phyloP scores from a whole-genome alignment of 2,888 invertebrate genomes.

The Chymomyza procnemis region DNA sequence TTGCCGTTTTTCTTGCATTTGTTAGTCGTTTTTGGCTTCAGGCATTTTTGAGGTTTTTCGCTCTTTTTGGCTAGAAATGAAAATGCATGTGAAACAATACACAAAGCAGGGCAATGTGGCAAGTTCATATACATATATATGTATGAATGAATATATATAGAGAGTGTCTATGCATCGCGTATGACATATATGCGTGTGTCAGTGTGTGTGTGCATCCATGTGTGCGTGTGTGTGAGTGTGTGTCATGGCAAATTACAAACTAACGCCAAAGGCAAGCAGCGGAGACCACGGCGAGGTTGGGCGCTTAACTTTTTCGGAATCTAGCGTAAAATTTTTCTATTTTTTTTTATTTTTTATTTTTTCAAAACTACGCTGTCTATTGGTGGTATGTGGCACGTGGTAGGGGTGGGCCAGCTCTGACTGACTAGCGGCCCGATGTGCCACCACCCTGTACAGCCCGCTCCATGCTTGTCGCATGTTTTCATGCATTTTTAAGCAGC shows the following conservation, averaged over 20 bases:
- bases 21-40: not conserved
- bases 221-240: not conserved
- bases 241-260: not conserved
- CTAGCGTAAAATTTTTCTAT: not conserved
- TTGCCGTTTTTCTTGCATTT: not conserved
- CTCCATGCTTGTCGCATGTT: slow-evolving; percentile 28
- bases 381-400: not conserved
- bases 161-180: not conserved
- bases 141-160: not conserved
- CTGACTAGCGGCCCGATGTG: not conserved
- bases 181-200: not conserved
- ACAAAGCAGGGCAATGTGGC: not conserved
- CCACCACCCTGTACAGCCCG: not conserved
- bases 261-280: not conserved
- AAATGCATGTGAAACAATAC: not conserved
- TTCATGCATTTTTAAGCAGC: slow-evolving; percentile 64
- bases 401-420: not conserved
- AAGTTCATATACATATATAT: not conserved
- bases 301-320: slow-evolving; percentile 3
- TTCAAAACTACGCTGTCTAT: not conserved
- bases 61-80: not conserved
- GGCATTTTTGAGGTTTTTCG: not conserved
- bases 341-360: slow-evolving; percentile 1
- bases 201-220: not conserved
- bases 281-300: not conserved